These are phyloP conservation scores for Casuarius casuarius DNA, from an alignment of 2,113 vertebrate species.

Conservation along the genomic window DNA sequence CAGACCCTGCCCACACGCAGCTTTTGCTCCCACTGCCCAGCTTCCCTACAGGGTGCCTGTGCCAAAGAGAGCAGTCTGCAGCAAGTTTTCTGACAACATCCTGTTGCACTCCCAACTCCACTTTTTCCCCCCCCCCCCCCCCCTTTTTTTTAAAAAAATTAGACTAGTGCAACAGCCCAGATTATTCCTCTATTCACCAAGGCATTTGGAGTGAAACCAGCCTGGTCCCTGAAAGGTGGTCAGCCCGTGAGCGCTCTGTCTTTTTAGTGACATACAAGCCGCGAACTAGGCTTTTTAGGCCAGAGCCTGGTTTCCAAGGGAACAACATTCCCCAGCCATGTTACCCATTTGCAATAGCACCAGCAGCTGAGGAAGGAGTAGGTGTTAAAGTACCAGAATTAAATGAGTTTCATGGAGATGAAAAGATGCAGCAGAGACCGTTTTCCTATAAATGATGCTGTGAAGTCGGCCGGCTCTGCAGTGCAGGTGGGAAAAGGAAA, in stretches of 20 bases:
- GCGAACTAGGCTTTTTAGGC: neutral
- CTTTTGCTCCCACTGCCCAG: neutral
- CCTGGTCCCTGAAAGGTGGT: neutral
- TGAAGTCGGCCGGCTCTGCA: neutral
- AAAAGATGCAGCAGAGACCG: neutral
- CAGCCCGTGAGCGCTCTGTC: neutral
- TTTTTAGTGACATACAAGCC: neutral
- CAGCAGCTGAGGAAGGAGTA: conserved; percentile 18
- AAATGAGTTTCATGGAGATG: neutral
- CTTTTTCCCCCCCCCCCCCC: too few relatives aligned
- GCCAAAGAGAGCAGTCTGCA: neutral
- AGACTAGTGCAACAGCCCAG: neutral
- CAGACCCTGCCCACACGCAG: neutral
- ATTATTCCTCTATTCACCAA: neutral
- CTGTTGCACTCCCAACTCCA: neutral
- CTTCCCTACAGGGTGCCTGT: neutral
- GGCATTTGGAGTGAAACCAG: neutral
- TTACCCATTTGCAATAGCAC: neutral
- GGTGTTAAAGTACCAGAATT: conserved; percentile 1
- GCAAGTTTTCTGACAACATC: neutral
- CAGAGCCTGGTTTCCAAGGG: conserved; percentile 42
- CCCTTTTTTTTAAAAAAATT: too few relatives aligned
- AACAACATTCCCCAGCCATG: fast-evolving
- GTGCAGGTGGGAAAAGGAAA: neutral
- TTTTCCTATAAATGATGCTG: neutral